Conservation (phyloP, 2,888 invertebrate genomes). For the Phengaris arion region DNA sequence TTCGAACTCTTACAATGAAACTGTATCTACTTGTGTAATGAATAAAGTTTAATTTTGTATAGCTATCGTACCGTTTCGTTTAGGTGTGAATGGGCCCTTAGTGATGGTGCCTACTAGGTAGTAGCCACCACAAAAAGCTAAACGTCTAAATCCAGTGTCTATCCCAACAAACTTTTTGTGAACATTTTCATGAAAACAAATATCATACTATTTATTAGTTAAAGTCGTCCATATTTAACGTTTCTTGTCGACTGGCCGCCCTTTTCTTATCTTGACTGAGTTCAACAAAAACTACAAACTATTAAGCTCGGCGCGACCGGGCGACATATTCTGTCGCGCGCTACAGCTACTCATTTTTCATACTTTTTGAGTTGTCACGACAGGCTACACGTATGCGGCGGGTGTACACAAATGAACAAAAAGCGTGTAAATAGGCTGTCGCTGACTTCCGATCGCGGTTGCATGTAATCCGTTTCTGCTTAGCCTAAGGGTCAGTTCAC, state of each 20-base stretch:
- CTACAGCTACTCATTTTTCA: background rate
- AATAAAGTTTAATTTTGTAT: no score
- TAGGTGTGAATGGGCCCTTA: no score
- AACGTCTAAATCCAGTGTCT: background rate
- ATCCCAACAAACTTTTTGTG: background rate
- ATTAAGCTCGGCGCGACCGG: background rate
- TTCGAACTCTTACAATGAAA: no score
- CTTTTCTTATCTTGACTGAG: constrained; percentile 9
- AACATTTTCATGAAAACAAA: constrained; percentile 1
- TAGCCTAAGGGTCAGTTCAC: no score
- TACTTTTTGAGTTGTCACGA: background rate
- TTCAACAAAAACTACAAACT: background rate
- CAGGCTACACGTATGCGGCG: background rate
- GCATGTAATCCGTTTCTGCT: no score
- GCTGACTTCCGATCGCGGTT: no score
- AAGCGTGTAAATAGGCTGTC: no score
- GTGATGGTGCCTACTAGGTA: no score
- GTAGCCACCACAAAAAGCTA: background rate
- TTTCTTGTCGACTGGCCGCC: constrained; percentile 3
- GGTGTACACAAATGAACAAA: no score
- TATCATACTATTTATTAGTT: constrained; percentile 1
- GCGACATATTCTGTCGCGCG: background rate
- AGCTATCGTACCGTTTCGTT: no score
- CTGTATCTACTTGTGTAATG: no score
- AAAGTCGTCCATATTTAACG: background rate